Evolutionary conservation across 1,140 invertebrate species (phyloP).

Genomic region (Parasteatoda tepidariorum): DNA sequence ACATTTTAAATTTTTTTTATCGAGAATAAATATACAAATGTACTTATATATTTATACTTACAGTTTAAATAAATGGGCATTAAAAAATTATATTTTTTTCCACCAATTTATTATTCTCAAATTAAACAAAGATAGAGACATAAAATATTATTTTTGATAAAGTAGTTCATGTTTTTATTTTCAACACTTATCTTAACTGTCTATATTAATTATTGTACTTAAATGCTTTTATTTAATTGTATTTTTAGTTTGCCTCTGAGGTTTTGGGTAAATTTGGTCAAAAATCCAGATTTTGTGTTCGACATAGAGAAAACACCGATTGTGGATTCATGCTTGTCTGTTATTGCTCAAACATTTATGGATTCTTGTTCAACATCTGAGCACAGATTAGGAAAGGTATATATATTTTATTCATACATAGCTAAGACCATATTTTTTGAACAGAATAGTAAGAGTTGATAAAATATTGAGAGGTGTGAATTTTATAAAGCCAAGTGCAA

Average conservation of each 20-base stretch:
- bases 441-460: no score
- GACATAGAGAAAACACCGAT: constrained; percentile 99
- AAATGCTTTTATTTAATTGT: no score
- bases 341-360: constrained; percentile 99
- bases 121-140: background rate
- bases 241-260: constrained; percentile 75
- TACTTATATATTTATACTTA: background rate
- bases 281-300: constrained; percentile 99
- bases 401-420: background rate
- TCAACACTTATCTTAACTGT: background rate
- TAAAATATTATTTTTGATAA: background rate
- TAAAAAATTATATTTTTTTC: background rate
- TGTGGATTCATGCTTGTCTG: constrained; percentile 97
- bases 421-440: no score
- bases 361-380: constrained; percentile 87
- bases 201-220: no score
- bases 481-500: no score
- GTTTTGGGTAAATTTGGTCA: constrained; percentile 99
- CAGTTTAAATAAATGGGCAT: background rate
- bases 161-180: background rate
- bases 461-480: no score
- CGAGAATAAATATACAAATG: no score
- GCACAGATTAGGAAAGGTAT: constrained; percentile 42
- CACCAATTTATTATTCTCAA: background rate
- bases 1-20: no score